These are phyloP conservation scores for Coccyzus lansbergi DNA, from an alignment of 2,797 vertebrate genomes.

Conservation along the genomic window DNA sequence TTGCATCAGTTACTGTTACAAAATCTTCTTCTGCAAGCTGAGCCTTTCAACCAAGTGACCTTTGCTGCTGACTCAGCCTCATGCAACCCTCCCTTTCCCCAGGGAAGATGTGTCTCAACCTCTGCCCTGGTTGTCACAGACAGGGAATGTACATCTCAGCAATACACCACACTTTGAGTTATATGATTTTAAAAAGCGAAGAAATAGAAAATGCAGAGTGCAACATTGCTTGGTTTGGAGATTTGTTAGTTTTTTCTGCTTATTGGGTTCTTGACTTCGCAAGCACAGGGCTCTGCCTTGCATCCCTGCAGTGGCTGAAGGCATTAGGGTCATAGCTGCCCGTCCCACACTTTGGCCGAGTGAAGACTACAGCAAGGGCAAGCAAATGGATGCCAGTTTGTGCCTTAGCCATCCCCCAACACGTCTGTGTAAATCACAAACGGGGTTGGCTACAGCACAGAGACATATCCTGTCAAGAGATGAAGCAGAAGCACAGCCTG, in stretches of 20 bases:
- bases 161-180: neutral
- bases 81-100: neutral
- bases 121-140: neutral
- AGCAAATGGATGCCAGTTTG: neutral
- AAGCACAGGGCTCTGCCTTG: neutral
- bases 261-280: neutral
- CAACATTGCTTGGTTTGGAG: neutral
- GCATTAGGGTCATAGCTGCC: neutral
- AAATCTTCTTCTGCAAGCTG: neutral
- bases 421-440: neutral
- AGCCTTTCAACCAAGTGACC: slow-evolving; percentile 9
- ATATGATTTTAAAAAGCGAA: accelerated
- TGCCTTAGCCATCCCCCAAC: neutral
- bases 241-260: accelerated
- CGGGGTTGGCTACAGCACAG: neutral
- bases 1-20: neutral
- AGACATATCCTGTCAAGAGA: neutral
- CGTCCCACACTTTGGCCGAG: neutral
- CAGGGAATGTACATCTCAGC: neutral
- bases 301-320: neutral
- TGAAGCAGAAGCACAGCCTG: neutral
- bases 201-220: accelerated
- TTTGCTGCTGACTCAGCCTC: slow-evolving; percentile 30
- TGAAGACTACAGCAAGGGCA: neutral
- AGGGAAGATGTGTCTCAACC: neutral